Evolutionary conservation across 1,140 invertebrate genomes (phyloP), one percentile per base, ranked within the genome.

Genomic region (Drosophila virilis): DNA sequence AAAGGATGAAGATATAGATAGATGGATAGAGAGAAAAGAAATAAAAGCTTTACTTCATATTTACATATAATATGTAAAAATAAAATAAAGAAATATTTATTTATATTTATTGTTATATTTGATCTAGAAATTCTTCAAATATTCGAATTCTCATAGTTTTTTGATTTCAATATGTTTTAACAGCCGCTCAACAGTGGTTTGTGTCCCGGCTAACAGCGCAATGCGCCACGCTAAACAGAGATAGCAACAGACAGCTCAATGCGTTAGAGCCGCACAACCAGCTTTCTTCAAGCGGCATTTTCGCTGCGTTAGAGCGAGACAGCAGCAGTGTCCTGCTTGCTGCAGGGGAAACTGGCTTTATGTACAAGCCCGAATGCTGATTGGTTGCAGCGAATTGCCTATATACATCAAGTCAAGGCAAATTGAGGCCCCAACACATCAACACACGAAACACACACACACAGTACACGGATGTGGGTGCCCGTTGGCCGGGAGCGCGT

Each of bases 161-260:
- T 28, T 0, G 22, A 5, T 28, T 28, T 28, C 0, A 28, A 5
- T 4, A 5, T 28, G 4, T 28, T 28, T 17, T 65, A 46, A 67
- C 73, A 76, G 38, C 1, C 12, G 8, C 0, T 8, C 76, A 76
- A 72, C 80, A 65, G 51, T 50, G 80, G 77, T 84, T 83, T n/a
- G 72, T 65, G 80, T 79, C 76, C 12, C 5, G 6, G 40, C 74
- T 81, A 59, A 5, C 22, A 28, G 22, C 22, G 22, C 4, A 15
- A 2, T 4, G 40, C 6, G 22, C n/a, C 38, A 12, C 51, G 8
- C 15, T 6, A 46, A 33, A 52, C 37, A 52, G 66, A 32, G 57
- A 76, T 9, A 52, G 59, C 51, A 4, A 8, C 8, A 37, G 5
- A 38, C n/a, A 67, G 2, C 13, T 1, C 8, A 8, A 10, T 52